Conservation (phyloP, 2,888 invertebrate genomes). For the Eustalomyia histrio region DNA sequence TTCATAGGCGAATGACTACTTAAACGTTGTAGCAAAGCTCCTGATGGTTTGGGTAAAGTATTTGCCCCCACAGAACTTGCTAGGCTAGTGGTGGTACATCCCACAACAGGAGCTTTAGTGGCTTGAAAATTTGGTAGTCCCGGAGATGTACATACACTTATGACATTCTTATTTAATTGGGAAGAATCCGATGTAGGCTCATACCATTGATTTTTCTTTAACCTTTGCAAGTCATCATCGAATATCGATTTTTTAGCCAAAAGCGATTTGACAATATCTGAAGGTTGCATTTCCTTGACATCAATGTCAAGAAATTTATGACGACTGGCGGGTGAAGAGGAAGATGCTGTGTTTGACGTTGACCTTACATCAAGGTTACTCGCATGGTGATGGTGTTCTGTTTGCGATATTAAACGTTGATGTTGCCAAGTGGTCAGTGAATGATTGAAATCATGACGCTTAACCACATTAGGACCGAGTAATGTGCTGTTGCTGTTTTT, state of each 20-base stretch:
- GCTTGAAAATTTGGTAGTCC: conserved; percentile 78
- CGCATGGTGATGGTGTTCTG: conserved; percentile 80
- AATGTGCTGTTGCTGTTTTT: conserved; percentile 65
- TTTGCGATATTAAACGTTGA: conserved; percentile 78
- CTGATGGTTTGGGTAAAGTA: conserved; percentile 63
- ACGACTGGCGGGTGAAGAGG: conserved; percentile 76
- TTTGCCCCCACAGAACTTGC: conserved; percentile 56
- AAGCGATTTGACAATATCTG: conserved; percentile 95
- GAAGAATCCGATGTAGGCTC: conserved; percentile 80
- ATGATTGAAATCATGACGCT: conserved; percentile 67
- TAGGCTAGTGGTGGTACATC: conserved; percentile 70
- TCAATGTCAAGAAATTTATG: conserved; percentile 90
- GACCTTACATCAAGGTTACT: conserved; percentile 67
- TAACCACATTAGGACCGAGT: conserved; percentile 70
- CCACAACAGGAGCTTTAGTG: conserved; percentile 73
- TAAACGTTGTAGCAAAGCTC: conserved; percentile 74
- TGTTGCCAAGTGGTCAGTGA: conserved; percentile 66
- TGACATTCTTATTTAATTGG: conserved; percentile 65
- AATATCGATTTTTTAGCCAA: conserved; percentile 96
- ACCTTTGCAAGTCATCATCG: conserved; percentile 95
- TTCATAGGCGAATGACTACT: conserved; percentile 79
- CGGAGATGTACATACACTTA: conserved; percentile 72
- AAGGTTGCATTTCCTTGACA: conserved; percentile 91
- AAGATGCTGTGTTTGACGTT: conserved; percentile 59
- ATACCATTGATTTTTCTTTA: conserved; percentile 92